Evolutionary conservation across 2,888 invertebrate species (phyloP).

Genomic region (Pseudococcus viburni): DNA sequence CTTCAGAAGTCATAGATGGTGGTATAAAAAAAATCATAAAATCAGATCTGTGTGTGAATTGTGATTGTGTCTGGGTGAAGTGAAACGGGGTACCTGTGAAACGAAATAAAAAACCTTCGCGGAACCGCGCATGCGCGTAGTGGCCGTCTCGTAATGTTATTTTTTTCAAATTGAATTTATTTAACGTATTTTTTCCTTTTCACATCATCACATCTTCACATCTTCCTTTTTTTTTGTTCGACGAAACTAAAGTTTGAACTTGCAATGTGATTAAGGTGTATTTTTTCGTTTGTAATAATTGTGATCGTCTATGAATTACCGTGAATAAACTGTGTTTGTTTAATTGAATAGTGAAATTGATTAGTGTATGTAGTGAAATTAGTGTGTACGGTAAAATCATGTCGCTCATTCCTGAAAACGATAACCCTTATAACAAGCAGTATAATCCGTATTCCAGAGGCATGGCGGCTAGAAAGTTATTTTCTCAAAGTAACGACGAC

Average conservation of each 20-base stretch:
- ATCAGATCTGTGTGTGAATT: too few relatives aligned
- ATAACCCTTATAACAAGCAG: neutral
- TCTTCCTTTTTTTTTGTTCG: neutral
- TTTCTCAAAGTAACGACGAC: conserved; percentile 39
- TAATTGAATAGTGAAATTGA: neutral
- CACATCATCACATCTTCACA: neutral
- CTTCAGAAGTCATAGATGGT: too few relatives aligned
- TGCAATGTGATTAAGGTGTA: too few relatives aligned
- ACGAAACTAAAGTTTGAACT: too few relatives aligned
- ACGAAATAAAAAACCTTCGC: too few relatives aligned
- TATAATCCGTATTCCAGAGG: neutral
- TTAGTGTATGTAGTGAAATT: neutral
- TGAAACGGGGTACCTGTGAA: too few relatives aligned
- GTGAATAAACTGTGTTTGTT: neutral
- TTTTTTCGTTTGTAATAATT: too few relatives aligned
- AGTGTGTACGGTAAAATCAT: neutral
- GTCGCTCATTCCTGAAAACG: conserved; percentile 43
- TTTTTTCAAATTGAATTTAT: neutral
- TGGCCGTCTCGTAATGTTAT: too few relatives aligned
- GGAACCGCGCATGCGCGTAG: too few relatives aligned
- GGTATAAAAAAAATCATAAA: too few relatives aligned
- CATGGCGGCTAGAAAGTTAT: conserved; percentile 56
- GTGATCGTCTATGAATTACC: neutral
- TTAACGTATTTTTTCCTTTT: conserved; percentile 9
- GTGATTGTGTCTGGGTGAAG: too few relatives aligned